A percentile compares a stretch with the other conserved stretches of the same genome.
Conservation (phyloP, 2,888 invertebrate species). For the Rotaria socialis region DNA sequence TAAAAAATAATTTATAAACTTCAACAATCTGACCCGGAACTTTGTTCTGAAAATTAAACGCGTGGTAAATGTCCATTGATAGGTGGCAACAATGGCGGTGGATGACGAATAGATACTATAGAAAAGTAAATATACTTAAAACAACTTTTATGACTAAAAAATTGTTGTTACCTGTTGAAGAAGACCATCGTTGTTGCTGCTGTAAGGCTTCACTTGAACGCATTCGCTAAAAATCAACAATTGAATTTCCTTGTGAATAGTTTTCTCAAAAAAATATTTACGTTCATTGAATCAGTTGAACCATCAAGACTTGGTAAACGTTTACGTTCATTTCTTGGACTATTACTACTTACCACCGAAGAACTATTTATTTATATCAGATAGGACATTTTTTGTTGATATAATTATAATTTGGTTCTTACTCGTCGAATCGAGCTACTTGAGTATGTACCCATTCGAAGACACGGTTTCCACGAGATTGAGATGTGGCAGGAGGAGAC, state of each 20-base stretch:
- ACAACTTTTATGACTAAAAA: neutral
- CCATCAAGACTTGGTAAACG: slow-evolving; percentile 19
- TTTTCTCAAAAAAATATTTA: neutral
- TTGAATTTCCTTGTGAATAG: neutral
- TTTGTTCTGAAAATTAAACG: neutral
- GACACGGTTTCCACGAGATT: neutral
- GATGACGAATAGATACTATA: neutral
- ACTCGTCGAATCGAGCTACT: slow-evolving; percentile 20
- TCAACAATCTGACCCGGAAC: neutral
- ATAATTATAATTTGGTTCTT: neutral
- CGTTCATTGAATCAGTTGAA: neutral
- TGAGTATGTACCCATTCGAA: slow-evolving; percentile 30
- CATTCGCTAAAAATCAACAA: neutral
- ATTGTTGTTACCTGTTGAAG: neutral
- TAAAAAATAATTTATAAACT: neutral
- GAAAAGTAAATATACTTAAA: neutral
- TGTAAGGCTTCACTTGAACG: neutral
- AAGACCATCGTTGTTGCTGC: neutral
- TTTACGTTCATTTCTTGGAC: neutral
- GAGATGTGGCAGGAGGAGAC: neutral
- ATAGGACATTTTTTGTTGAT: neutral
- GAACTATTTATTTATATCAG: neutral
- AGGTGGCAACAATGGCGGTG: neutral
- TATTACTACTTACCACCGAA: neutral
- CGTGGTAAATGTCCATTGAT: neutral